Evolutionary conservation across 1,140 invertebrate species (phyloP).

Genomic region (Melanaphis sacchari): DNA sequence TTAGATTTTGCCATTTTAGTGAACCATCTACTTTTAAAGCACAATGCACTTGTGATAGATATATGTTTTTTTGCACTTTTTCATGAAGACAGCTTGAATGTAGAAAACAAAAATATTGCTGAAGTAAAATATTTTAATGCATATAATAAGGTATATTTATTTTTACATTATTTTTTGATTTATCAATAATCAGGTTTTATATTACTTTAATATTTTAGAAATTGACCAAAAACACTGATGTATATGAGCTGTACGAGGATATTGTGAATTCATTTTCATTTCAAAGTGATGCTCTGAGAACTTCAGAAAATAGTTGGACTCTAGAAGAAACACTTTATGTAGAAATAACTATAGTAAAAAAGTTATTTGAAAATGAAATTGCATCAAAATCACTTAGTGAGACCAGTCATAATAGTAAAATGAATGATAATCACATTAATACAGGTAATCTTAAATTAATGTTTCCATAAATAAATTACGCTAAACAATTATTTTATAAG

Average conservation of each 20-base stretch:
- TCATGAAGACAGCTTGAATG: not conserved
- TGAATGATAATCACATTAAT: not conserved
- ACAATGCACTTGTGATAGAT: not conserved
- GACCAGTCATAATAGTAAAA: not conserved
- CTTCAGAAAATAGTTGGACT: not conserved
- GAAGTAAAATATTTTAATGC: not conserved
- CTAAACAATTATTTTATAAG: not conserved
- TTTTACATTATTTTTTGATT: not conserved
- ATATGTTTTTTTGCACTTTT: not conserved
- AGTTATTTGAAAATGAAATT: not conserved
- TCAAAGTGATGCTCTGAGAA: not conserved
- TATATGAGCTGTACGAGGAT: not conserved
- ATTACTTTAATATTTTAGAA: not conserved
- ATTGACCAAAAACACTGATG: not conserved
- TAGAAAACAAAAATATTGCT: constrained; percentile 15
- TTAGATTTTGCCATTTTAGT: not conserved
- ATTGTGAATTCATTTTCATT: not conserved
- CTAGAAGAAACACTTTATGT: not conserved
- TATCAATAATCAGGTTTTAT: not conserved
- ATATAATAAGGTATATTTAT: not conserved
- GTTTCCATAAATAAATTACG: not conserved
- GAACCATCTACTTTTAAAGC: not conserved
- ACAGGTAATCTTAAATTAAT: not conserved
- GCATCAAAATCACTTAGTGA: too few relatives aligned
- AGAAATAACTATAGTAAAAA: not conserved